Percentiles rank a stretch among this genome's conserved stretches.
These are phyloP conservation scores for Vespertilio murinus DNA, from an alignment of 2,797 vertebrate species.

Conservation along the genomic window DNA sequence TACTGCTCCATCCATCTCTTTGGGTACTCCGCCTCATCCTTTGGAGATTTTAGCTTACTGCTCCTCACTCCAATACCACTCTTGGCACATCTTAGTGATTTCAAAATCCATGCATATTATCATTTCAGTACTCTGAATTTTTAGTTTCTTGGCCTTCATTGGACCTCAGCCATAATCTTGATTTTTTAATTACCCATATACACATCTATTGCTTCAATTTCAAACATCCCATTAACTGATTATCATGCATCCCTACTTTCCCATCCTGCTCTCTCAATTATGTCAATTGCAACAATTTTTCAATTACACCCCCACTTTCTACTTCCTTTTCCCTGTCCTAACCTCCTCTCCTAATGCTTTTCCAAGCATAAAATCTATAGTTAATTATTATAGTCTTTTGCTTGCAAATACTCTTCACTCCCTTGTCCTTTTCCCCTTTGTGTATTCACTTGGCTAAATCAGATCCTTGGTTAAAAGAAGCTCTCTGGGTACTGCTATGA, in stretches of 20 bases:
- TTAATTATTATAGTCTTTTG: neutral
- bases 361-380: neutral
- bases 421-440: neutral
- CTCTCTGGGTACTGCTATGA: neutral
- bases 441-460: neutral
- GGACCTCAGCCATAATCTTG: neutral
- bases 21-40: accelerated
- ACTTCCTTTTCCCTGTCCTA: neutral
- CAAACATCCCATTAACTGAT: neutral
- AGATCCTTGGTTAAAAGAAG: slow-evolving; percentile 26
- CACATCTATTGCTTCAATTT: neutral
- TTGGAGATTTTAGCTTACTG: neutral
- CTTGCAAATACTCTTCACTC: neutral
- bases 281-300: neutral
- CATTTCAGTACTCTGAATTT: neutral
- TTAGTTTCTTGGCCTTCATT: neutral
- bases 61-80: neutral
- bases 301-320: neutral
- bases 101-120: neutral
- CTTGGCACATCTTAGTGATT: neutral
- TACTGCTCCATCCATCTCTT: neutral
- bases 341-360: neutral
- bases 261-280: neutral
- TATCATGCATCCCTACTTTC: neutral
- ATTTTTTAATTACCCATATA: slow-evolving; percentile 1